phyloP scores from a whole-genome alignment of 2,113 vertebrate species.

The Scopus umbretta region DNA sequence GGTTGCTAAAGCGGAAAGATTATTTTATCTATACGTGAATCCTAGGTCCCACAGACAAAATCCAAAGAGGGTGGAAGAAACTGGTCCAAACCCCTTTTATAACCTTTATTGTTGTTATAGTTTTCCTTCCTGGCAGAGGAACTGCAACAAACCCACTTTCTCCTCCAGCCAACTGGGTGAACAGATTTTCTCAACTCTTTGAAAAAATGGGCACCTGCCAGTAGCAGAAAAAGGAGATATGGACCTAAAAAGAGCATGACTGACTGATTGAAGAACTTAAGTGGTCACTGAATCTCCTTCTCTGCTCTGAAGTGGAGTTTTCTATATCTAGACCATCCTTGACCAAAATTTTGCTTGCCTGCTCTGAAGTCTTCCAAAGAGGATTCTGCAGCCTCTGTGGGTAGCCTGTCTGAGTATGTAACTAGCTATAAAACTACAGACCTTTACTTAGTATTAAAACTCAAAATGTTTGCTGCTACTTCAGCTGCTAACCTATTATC shows the following conservation, averaged over 20 bases:
- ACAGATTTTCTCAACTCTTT: background rate
- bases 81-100: background rate
- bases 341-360: background rate
- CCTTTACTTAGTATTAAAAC: background rate
- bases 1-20: background rate
- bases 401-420: background rate
- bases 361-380: background rate
- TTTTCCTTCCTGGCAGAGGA: background rate
- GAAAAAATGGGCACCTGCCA: background rate
- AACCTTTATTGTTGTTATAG: background rate
- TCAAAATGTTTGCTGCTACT: background rate
- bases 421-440: background rate
- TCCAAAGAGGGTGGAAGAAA: background rate
- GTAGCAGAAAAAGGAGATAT: background rate
- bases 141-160: background rate
- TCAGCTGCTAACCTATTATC: background rate
- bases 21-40: background rate
- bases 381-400: background rate
- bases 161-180: background rate
- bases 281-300: background rate
- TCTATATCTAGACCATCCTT: background rate
- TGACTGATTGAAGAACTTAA: rapidly evolving
- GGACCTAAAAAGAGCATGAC: background rate
- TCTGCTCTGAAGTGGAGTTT: background rate
- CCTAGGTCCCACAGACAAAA: background rate